Conservation (phyloP, 2,888 invertebrate genomes). For the Nemotelus pantherinus region DNA sequence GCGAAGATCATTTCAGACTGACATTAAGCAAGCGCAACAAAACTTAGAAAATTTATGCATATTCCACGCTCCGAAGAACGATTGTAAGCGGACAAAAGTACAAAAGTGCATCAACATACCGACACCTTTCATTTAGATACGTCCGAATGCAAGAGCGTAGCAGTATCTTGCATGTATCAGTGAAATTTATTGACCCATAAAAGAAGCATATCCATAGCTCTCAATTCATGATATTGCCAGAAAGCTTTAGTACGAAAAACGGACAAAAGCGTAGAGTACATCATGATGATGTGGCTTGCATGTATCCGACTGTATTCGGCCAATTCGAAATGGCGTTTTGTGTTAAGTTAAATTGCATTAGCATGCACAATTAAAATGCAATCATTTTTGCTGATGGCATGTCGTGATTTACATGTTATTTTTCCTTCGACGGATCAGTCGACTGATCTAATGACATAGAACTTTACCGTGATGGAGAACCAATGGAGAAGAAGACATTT, state of each 20-base stretch:
- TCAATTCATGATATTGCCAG: not conserved
- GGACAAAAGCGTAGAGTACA: not conserved
- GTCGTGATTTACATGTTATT: conserved; percentile 35
- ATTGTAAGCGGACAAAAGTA: not conserved
- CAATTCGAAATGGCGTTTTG: not conserved
- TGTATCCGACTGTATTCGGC: not conserved
- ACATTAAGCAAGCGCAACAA: conserved; percentile 7
- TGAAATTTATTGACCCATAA: conserved; percentile 42
- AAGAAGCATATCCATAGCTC: conserved; percentile 23
- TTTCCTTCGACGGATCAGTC: not conserved
- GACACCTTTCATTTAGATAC: conserved; percentile 14
- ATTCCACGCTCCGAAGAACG: not conserved
- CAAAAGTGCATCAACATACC: not conserved
- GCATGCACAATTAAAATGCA: conserved; percentile 43
- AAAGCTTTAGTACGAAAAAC: not conserved
- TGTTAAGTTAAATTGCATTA: conserved; percentile 38
- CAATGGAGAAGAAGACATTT: conserved; percentile 14
- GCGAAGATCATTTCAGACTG: not conserved
- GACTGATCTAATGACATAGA: conserved; percentile 34
- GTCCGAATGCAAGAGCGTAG: not conserved
- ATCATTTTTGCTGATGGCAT: conserved; percentile 41
- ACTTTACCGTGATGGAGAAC: conserved; percentile 25
- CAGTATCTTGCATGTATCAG: not conserved
- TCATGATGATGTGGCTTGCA: not conserved
- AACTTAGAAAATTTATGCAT: conserved; percentile 14